Evolutionary conservation across 1,140 invertebrate genomes (phyloP), one percentile per base, ranked within the genome.

Genomic region (Babylonia areolata): DNA sequence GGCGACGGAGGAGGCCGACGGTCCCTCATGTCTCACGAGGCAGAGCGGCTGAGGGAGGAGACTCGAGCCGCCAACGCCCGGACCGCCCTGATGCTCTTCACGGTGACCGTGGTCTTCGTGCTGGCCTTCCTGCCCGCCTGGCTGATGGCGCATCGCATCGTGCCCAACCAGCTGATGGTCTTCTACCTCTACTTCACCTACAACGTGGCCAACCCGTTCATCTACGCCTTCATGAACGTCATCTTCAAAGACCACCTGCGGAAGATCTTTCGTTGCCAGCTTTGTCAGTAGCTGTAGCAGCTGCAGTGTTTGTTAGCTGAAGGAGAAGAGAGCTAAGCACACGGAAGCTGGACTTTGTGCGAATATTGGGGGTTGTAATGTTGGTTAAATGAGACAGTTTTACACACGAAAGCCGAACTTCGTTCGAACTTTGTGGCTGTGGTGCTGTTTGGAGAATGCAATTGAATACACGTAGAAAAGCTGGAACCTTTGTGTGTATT

Each of bases 141-240:
- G 89, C 80, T 93, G 31, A 92, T 92, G 92, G 87, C 90, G 20
- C 87, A 87, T 15, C 85, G 89, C 3, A 28, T 92, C 12, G 85
- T 93, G 37, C 73, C 88, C 2, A 88, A 88, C 69, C 90, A 90
- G 75, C 54, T 86, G 2, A 79, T 90, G 3, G 71, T 92, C n/a
- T 93, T 93, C 86, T 93, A 93, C 79, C 80, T 92, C 54, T 93
- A 93, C 86, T 93, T 93, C 85, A 89, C 87, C 23, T 92, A 93
- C 86, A 93, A 93, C 84, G 92, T 92, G 35, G 90, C 90, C 73
- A 93, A 93, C 87, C 93, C 93, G n/a, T 89, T 93, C 73, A 93
- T 93, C 69, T 93, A 93, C 86, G 92, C 91, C 51, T 93, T 93
- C 83, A 92, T 93, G 92, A 93, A 93, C 84, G 89, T 90, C 80